Evolutionary conservation across 92 coral and sea anemone genomes (phyloP).

Genomic region (Phenganax marumi): DNA sequence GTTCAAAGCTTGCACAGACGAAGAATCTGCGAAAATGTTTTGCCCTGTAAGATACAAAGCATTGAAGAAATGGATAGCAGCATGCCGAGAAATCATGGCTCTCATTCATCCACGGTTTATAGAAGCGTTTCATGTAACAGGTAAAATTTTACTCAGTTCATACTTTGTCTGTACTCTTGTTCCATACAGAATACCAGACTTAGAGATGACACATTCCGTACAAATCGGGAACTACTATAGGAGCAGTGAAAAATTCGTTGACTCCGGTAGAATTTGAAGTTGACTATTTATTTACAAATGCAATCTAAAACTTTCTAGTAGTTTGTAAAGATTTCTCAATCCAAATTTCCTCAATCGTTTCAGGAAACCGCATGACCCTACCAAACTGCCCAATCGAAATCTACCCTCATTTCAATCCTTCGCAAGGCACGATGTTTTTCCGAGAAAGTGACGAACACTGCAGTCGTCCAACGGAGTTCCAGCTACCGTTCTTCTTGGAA

Average conservation of each 20-base stretch:
- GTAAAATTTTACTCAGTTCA: slow-evolving; percentile 38
- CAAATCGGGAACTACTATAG: too few species aligned
- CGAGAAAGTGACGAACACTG: slow-evolving; percentile 65
- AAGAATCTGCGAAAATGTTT: slow-evolving; percentile 62
- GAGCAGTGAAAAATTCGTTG: too few species aligned
- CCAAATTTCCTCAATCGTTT: background rate
- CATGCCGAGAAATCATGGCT: slow-evolving; percentile 69
- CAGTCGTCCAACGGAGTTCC: slow-evolving; percentile 66
- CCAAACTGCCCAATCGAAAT: slow-evolving; percentile 89
- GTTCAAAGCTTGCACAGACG: slow-evolving; percentile 66
- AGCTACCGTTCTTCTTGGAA: slow-evolving; percentile 77
- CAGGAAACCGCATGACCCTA: slow-evolving; percentile 55
- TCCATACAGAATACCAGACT: too few species aligned
- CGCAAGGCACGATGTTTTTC: slow-evolving; percentile 88
- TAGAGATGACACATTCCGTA: too few species aligned
- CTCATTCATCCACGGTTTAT: slow-evolving; percentile 73
- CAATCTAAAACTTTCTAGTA: too few species aligned
- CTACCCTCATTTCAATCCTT: slow-evolving; percentile 84
- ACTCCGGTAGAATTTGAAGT: too few species aligned
- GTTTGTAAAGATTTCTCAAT: too few species aligned
- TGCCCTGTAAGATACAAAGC: slow-evolving; percentile 96
- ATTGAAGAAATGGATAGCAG: slow-evolving; percentile 73
- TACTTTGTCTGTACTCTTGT: too few species aligned
- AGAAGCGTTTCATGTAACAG: slow-evolving; percentile 74
- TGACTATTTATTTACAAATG: too few species aligned